These are phyloP conservation scores for Linnaemya tessellans DNA, from an alignment of 2,888 invertebrate species.

Conservation along the genomic window DNA sequence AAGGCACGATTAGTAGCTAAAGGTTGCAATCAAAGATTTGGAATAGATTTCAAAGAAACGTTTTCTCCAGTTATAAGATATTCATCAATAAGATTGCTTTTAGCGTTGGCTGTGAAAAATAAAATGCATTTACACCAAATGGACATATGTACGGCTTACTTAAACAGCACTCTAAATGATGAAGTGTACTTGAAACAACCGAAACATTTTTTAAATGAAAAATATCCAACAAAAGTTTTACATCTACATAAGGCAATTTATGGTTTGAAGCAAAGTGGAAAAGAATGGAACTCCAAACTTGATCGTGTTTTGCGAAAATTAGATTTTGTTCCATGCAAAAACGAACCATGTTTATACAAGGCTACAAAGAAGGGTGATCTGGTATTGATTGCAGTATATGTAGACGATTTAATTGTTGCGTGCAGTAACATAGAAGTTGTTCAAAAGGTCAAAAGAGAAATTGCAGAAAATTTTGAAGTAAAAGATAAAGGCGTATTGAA, in stretches of 20 bases:
- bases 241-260: slow-evolving; percentile 46
- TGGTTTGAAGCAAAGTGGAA: slow-evolving; percentile 70
- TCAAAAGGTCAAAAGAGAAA: neutral
- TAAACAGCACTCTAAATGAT: slow-evolving; percentile 56
- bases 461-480: slow-evolving; percentile 24
- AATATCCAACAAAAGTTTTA: neutral
- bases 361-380: slow-evolving; percentile 20
- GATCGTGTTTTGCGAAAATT: slow-evolving; percentile 58
- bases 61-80: slow-evolving; percentile 50
- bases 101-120: neutral
- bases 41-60: slow-evolving; percentile 56
- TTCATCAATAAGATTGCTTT: neutral
- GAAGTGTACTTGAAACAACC: slow-evolving; percentile 49
- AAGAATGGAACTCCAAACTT: slow-evolving; percentile 68
- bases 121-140: slow-evolving; percentile 62
- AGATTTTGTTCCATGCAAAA: slow-evolving; percentile 54
- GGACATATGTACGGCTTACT: slow-evolving; percentile 67
- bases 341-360: slow-evolving; percentile 59
- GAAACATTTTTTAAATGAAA: neutral
- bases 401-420: slow-evolving; percentile 51
- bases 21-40: neutral
- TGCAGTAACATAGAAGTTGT: neutral
- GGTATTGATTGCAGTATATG: slow-evolving; percentile 7
- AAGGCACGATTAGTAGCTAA: too few relatives aligned
- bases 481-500: slow-evolving; percentile 15